Percentiles rank a stretch among this genome's conserved stretches.
Conservation (phyloP, 1,140 invertebrate species). For the Drosophila setifemur region DNA sequence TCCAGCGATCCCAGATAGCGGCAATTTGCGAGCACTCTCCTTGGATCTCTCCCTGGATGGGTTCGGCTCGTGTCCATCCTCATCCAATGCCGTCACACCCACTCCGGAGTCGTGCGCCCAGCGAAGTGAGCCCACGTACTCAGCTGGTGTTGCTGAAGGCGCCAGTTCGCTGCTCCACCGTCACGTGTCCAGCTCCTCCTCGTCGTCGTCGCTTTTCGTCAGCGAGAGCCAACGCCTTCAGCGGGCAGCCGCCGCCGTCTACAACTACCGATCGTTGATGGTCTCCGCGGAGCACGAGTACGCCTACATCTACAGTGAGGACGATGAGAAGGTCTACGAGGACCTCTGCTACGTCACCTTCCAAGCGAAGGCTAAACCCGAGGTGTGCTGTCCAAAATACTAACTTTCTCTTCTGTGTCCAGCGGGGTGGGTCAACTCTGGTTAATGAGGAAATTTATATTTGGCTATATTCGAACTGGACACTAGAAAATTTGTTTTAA, state of each 20-base stretch:
- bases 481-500: too few species aligned
- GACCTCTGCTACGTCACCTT: slow-evolving; percentile 94
- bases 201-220: slow-evolving; percentile 36
- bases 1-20: slow-evolving; percentile 9
- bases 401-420: slow-evolving; percentile 15
- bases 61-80: background rate
- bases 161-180: background rate
- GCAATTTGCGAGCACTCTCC: slow-evolving; percentile 26
- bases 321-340: slow-evolving; percentile 93
- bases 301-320: slow-evolving; percentile 80
- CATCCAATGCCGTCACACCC: slow-evolving; percentile 35
- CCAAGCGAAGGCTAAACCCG: slow-evolving; percentile 84
- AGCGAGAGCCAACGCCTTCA: slow-evolving; percentile 72
- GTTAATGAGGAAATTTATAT: background rate
- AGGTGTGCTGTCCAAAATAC: slow-evolving; percentile 83
- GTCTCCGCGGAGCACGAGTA: slow-evolving; percentile 66
- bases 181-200: slow-evolving; percentile 25
- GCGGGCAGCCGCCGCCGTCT: slow-evolving; percentile 66
- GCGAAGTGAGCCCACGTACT: background rate
- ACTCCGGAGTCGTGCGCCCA: slow-evolving; percentile 39
- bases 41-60: slow-evolving; percentile 43
- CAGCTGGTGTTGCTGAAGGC: background rate
- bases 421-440: slow-evolving; percentile 2
- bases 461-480: background rate
- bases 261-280: slow-evolving; percentile 71